Evolutionary conservation across 1,140 invertebrate species (phyloP), one percentile per base, ranked within the genome.

Genomic region (Colletes latitarsis): DNA sequence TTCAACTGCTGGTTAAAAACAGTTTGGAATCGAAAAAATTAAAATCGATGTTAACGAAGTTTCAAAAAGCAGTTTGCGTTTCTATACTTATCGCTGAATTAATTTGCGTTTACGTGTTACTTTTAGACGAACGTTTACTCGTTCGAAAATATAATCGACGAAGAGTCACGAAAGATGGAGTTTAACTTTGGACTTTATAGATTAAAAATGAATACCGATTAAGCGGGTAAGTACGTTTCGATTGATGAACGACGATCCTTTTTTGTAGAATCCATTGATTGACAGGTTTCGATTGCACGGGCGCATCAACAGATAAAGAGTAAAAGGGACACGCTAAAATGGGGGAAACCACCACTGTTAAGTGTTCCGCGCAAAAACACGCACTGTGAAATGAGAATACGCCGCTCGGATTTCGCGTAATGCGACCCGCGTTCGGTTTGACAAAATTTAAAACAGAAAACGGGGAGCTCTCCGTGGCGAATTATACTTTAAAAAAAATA

Each of bases 301-400:
- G n/a, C n/a, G n/a, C n/a, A 63, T 39, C 30, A 17, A 6, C 30
- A 5, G 60, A 17, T 17, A 41, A 63, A 63, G 60, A 19, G 41
- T 63, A 41, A 63, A 63, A 63, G 15, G 60, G 60, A 63, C 30
- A 63, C 30, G 60, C 60, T 63, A 14, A 9, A 39, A 63, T 63
- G 30, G 30, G 30, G 17, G 41, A 63, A 63, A 14, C 60, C 60
- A 41, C 60, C 21, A 19, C 14, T 63, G 17, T 63, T 30, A 63
- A 63, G 30, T 63, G 30, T 17, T 63, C 30, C 19, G 1, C 14
- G 30, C 60, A 19, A 63, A 63, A 63, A 63, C 41, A 63, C 60
- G 30, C 14, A 1, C 1, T 17, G 15, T 14, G 30, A 17, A 17
- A 41, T 17, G 14, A 41, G 41, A 63, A 63, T 41, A 63, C 30